phyloP scores from a whole-genome alignment of 2,797 vertebrate species.

The Anolis apletophallus region DNA sequence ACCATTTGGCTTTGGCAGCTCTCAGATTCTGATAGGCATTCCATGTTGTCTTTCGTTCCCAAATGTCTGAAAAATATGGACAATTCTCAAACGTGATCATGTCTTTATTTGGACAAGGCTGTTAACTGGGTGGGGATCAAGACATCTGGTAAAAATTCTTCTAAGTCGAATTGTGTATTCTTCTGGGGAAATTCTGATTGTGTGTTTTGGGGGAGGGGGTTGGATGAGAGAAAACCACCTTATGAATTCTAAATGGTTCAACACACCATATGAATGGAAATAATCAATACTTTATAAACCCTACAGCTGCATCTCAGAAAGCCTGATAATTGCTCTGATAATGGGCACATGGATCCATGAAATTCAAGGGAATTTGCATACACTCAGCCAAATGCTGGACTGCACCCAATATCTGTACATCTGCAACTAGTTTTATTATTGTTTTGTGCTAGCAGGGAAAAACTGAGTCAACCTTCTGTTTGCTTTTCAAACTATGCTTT shows the following conservation, averaged over 20 bases:
- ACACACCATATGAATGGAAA: constrained; percentile 69
- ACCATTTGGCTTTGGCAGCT: neutral
- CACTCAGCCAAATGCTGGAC: constrained; percentile 8
- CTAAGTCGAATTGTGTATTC: constrained; percentile 76
- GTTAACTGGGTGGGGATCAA: constrained; percentile 63
- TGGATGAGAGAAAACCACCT: constrained; percentile 61
- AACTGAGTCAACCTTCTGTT: constrained; percentile 62
- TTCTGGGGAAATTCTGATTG: constrained; percentile 67
- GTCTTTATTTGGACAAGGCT: constrained; percentile 65
- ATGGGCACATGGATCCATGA: constrained; percentile 22
- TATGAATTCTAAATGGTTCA: constrained; percentile 64
- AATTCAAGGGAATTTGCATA: constrained; percentile 17
- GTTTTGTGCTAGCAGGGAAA: constrained; percentile 63
- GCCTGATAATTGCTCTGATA: constrained; percentile 52
- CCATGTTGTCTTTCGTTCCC: neutral
- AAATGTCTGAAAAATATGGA: constrained; percentile 6
- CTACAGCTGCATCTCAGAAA: constrained; percentile 39
- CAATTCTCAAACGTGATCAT: constrained; percentile 42
- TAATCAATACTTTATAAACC: constrained; percentile 43
- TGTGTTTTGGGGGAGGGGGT: constrained; percentile 26
- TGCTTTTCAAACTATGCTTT: constrained; percentile 54
- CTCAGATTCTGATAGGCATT: neutral
- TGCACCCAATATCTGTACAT: constrained; percentile 59
- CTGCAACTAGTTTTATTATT: constrained; percentile 71
- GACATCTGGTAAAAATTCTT: constrained; percentile 79